These are phyloP conservation scores for Dryadula phaetusa DNA, from an alignment of 2,888 invertebrate genomes.

Conservation along the genomic window DNA sequence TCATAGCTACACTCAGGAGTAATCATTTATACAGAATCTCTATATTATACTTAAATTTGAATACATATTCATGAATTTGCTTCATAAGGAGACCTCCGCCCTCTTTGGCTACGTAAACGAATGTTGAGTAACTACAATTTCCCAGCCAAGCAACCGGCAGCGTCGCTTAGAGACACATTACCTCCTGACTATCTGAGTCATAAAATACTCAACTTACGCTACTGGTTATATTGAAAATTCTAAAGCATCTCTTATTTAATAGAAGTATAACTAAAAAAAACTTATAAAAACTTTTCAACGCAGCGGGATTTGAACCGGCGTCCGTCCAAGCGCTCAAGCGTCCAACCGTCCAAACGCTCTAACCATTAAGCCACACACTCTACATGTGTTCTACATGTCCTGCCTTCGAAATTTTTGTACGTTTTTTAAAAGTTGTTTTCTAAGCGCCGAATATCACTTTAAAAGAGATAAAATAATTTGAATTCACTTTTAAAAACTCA, in stretches of 20 bases:
- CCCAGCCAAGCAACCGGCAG: constrained; percentile 38
- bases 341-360: too few relatives aligned
- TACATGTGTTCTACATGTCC: too few relatives aligned
- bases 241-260: constrained; percentile 8
- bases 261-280: constrained; percentile 1
- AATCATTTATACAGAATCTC: constrained; percentile 66
- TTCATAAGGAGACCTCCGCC: constrained; percentile 64
- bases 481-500: too few relatives aligned
- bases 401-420: too few relatives aligned
- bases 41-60: constrained; percentile 70
- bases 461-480: too few relatives aligned
- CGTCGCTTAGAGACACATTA: constrained; percentile 32
- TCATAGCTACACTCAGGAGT: constrained; percentile 59
- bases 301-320: too few relatives aligned
- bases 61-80: constrained; percentile 74
- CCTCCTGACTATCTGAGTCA: constrained; percentile 25
- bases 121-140: constrained; percentile 59
- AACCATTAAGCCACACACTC: too few relatives aligned
- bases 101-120: constrained; percentile 63
- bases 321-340: too few relatives aligned
- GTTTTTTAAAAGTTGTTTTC: too few relatives aligned
- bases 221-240: constrained; percentile 3
- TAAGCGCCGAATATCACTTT: too few relatives aligned
- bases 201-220: constrained; percentile 26
- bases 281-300: too few relatives aligned